A percentile compares a stretch with the other conserved stretches of the same genome.
These are phyloP conservation scores for Crypturellus undulatus DNA, from an alignment of 2,113 vertebrate species.

Conservation along the genomic window DNA sequence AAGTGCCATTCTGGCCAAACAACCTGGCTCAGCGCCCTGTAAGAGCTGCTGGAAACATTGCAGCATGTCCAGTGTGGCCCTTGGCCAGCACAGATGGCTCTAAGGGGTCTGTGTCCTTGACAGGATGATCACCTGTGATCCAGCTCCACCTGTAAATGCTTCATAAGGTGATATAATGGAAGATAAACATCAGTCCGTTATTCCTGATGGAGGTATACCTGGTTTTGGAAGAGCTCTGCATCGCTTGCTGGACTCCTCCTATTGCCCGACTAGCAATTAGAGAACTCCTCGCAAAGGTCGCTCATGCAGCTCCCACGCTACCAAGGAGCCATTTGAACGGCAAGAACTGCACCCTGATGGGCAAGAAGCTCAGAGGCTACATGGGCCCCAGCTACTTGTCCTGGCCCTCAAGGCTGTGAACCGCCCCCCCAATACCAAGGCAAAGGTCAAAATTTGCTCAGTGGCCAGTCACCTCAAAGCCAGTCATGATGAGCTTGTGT, in stretches of 20 bases:
- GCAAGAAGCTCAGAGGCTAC: not conserved
- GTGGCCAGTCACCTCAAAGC: not conserved
- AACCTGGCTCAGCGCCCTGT: not conserved
- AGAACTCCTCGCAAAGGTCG: not conserved
- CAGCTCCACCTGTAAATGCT: not conserved
- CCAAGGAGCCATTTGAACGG: too few species aligned
- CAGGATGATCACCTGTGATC: not conserved
- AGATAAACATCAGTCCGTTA: not conserved
- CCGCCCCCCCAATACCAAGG: too few species aligned
- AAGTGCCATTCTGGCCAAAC: not conserved
- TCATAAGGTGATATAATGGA: not conserved
- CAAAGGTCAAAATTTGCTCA: not conserved
- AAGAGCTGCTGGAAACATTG: not conserved
- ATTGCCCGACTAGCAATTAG: not conserved
- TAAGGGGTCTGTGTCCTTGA: rapidly evolving
- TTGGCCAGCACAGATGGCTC: not conserved
- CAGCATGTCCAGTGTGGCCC: not conserved
- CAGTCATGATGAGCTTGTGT: not conserved
- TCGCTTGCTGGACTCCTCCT: not conserved
- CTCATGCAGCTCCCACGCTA: not conserved
- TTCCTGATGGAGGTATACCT: not conserved
- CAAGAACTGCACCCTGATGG: not conserved
- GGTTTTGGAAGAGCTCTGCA: rapidly evolving
- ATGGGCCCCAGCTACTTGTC: not conserved
- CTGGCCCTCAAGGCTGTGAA: not conserved